These are phyloP conservation scores for Augochlora pura DNA, from an alignment of 1,140 invertebrate species.

Conservation along the genomic window DNA sequence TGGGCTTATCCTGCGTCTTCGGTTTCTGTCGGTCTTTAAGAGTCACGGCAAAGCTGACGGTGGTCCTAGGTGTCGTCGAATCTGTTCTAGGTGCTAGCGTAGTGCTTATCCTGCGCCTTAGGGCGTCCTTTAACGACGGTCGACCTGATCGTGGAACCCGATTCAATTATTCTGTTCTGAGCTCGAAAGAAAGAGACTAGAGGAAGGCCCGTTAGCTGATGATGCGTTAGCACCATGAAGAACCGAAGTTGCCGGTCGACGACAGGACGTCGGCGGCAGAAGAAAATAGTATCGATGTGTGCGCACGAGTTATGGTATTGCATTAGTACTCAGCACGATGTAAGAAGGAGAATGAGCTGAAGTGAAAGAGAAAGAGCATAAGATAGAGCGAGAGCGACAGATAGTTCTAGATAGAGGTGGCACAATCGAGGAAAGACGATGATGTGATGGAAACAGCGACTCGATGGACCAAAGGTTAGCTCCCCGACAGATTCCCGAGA, in stretches of 20 bases:
- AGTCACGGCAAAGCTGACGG: constrained; percentile 59
- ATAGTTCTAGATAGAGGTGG: too few relatives aligned
- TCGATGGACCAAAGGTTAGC: constrained; percentile 29
- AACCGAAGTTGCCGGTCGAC: constrained; percentile 6
- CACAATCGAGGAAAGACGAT: neutral
- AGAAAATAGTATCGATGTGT: constrained; percentile 23
- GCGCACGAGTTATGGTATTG: constrained; percentile 31
- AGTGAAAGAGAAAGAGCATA: too few relatives aligned
- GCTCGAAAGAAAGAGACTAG: constrained; percentile 15
- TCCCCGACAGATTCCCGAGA: constrained; percentile 6
- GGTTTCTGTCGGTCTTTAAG: constrained; percentile 69
- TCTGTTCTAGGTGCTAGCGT: constrained; percentile 77
- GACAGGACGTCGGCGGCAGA: constrained; percentile 8
- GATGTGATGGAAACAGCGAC: neutral
- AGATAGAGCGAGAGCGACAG: too few relatives aligned
- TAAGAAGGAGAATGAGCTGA: too few relatives aligned
- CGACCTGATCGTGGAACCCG: constrained; percentile 70
- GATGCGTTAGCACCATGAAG: constrained; percentile 25
- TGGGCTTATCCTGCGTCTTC: constrained; percentile 58
- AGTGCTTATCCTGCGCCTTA: constrained; percentile 76
- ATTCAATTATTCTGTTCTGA: constrained; percentile 47
- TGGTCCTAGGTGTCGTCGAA: constrained; percentile 52
- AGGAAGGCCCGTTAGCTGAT: constrained; percentile 35
- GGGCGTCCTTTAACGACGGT: constrained; percentile 73
- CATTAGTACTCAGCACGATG: constrained; percentile 17